Base-by-base conservation (phyloP, 2,797 vertebrate species). In the Phataginus tetradactyla region DNA sequence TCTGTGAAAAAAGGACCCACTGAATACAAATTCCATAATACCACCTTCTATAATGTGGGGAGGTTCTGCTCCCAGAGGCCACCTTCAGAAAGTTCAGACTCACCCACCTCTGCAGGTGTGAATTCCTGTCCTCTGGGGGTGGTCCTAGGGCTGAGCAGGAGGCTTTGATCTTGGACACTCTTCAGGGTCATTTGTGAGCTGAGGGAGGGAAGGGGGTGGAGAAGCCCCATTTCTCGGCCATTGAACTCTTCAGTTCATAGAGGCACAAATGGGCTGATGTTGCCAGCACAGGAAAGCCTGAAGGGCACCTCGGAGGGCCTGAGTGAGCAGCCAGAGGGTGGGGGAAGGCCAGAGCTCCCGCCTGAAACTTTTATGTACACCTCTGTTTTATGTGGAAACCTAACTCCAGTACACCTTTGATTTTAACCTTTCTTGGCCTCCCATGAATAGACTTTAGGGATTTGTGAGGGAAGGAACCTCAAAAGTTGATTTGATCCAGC, bases 91-190 rank as follows among this genome's bases (percentile, higher is more conserved):
- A 89, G 89, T 63, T 96, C 84, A 88, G 2, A 86, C 63, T 94
- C 66, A 29, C 94, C 94, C 78, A 85, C 96, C 95, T 97, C 86
- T 86, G 74, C 95, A 96, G 98, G 95, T 98, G 99, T 97, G 99
- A 99, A 98, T 98, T 98, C 98, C 97, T 96, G 98, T 98, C 97
- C 98, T 39, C 97, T 95, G 96, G 95, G 94, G 96, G 96, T 94
- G 94, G 96, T 75, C 32, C 4, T 96, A 95, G 97, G 64, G 92
- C 88, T 86, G 94, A 92, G 81, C 81, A 61, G 95, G 87, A 57
- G 42, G 17, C 98, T 99, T 99, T 99, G 99, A 99, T 99, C 98
- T 98, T 93, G 39, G 77, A 88, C 90, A 79, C 87, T 86, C 90
- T 98, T 98, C 95, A 97, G 97, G 97, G 96, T 98, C 98, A 92